Conservation (phyloP, 1,140 invertebrate species). For the Trichogramma pretiosum region DNA sequence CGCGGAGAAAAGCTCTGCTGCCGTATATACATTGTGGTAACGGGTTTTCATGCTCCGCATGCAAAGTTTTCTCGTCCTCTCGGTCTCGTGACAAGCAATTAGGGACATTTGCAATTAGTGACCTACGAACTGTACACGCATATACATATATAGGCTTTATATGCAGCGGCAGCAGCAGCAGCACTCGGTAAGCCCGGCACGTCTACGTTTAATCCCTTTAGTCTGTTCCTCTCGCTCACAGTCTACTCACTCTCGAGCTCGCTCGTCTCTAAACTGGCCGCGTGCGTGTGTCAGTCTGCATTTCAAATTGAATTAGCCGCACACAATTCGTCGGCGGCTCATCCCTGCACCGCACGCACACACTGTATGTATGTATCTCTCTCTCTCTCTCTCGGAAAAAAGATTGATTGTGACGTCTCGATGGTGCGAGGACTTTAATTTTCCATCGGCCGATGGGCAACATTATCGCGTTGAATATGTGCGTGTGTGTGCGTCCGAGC, state of each 20-base stretch:
- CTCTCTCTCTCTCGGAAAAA: not conserved
- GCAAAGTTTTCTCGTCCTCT: conserved; percentile 24
- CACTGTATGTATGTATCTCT: not conserved
- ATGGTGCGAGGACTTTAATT: not conserved
- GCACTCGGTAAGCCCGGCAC: conserved; percentile 29
- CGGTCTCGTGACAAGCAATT: conserved; percentile 35
- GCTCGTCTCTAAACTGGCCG: conserved; percentile 26
- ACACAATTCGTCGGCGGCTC: not conserved
- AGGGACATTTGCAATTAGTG: conserved; percentile 34
- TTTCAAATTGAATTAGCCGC: conserved; percentile 33
- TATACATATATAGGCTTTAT: no score
- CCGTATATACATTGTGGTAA: not conserved
- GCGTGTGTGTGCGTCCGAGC: no score
- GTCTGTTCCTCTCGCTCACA: no score
- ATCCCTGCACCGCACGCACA: no score
- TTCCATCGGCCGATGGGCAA: not conserved
- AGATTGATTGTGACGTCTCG: conserved; percentile 1
- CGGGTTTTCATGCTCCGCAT: not conserved
- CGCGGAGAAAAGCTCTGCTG: not conserved
- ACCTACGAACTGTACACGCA: no score
- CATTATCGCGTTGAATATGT: not conserved
- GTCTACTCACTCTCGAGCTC: no score
- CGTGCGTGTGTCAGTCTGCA: conserved; percentile 30
- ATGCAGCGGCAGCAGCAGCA: not conserved
- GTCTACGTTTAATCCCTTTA: conserved; percentile 32